These are phyloP conservation scores for Syngnathus typhle DNA, from an alignment of 2,113 vertebrate species.

Conservation along the genomic window DNA sequence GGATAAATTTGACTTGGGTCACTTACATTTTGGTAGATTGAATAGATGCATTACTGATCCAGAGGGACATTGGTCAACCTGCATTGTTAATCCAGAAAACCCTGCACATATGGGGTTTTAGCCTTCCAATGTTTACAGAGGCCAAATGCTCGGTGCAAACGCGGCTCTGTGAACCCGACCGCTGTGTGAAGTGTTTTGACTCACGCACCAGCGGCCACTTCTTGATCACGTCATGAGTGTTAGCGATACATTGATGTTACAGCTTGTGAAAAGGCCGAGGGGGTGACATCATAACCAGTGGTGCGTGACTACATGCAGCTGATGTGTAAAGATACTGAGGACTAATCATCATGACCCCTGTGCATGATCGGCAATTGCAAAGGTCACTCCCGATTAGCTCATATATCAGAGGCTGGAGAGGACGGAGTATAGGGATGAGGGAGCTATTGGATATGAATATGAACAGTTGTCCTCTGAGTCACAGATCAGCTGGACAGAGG, in stretches of 20 bases:
- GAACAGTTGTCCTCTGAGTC: conserved; percentile 28
- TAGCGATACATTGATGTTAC: conserved; percentile 17
- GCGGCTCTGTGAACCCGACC: not conserved
- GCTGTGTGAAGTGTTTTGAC: conserved; percentile 32
- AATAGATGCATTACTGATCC: not conserved
- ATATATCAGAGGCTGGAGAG: not conserved
- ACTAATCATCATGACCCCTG: conserved; percentile 13
- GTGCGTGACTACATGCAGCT: conserved; percentile 16
- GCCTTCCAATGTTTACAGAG: not conserved
- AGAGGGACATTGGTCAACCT: not conserved
- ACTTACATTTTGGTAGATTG: not conserved
- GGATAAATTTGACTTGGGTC: not conserved
- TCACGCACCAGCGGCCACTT: conserved; percentile 23
- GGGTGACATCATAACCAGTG: conserved; percentile 23
- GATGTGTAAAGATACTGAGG: conserved; percentile 19
- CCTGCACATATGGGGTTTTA: not conserved
- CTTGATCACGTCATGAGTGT: conserved; percentile 19
- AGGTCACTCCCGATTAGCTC: conserved; percentile 32
- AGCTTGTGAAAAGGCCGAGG: conserved; percentile 8
- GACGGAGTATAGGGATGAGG: conserved; percentile 4
- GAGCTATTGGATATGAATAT: conserved; percentile 12
- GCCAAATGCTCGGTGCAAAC: not conserved
- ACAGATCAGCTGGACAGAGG: conserved; percentile 18
- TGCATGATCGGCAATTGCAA: conserved; percentile 15
- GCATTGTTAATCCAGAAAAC: not conserved